phyloP scores from a whole-genome alignment of 2,113 vertebrate genomes.

The Toxotes chatareus region DNA sequence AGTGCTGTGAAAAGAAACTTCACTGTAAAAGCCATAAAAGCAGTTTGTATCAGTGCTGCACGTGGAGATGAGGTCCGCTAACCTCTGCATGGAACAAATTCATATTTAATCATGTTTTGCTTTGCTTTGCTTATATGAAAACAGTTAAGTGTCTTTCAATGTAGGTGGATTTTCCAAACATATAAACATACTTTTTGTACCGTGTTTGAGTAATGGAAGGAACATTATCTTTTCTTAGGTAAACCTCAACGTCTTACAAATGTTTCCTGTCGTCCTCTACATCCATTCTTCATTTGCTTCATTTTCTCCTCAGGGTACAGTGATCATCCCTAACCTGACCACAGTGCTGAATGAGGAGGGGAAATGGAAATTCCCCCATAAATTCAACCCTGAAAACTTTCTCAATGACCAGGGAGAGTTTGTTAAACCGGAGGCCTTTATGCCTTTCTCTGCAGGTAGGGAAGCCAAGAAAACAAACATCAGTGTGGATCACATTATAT shows the following conservation, averaged over 20 bases:
- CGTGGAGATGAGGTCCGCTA: no score
- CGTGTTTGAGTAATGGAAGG: no score
- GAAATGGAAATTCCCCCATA: constrained; percentile 79
- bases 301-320: constrained; percentile 61
- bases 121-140: neutral
- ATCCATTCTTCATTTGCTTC: neutral
- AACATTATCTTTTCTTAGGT: no score
- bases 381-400: constrained; percentile 82
- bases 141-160: no score
- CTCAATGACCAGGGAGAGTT: constrained; percentile 77
- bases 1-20: neutral
- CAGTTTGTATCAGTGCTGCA: no score
- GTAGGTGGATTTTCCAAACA: neutral
- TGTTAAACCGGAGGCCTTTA: constrained; percentile 78
- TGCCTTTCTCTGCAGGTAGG: constrained; percentile 74
- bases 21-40: neutral
- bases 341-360: constrained; percentile 74
- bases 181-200: no score
- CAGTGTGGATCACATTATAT: neutral
- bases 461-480: neutral
- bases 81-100: neutral
- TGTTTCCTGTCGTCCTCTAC: neutral
- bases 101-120: neutral
- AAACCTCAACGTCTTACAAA: neutral
- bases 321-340: constrained; percentile 73